A percentile compares a stretch with the other conserved stretches of the same genome.
Conservation (phyloP, 1,140 invertebrate genomes). For the Steinernema feltiae region DNA sequence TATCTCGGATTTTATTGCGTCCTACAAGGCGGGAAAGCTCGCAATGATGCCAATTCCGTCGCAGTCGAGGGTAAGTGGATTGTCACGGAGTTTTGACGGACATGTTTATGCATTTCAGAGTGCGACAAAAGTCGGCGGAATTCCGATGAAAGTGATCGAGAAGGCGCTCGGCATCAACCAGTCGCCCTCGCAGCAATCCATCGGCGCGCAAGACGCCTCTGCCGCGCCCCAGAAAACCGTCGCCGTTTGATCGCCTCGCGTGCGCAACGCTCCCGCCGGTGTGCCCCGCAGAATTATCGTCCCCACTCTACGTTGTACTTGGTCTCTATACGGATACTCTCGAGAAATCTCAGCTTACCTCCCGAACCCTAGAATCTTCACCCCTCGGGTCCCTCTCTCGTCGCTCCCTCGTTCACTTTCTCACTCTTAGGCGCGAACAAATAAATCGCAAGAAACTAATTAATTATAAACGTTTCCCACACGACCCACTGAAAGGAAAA, state of each 20-base stretch:
- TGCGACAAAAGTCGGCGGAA: conserved; percentile 19
- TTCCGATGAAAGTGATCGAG: conserved; percentile 24
- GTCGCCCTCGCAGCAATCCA: conserved; percentile 27
- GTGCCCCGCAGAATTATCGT: neutral
- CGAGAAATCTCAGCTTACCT: neutral
- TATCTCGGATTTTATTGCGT: conserved; percentile 9
- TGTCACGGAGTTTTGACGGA: neutral
- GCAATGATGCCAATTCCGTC: conserved; percentile 18
- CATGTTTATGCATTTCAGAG: neutral
- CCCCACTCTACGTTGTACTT: neutral
- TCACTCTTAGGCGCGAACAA: neutral
- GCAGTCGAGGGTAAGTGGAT: neutral
- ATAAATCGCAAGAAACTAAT: too few relatives aligned
- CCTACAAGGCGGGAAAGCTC: conserved; percentile 21
- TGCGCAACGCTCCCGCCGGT: neutral
- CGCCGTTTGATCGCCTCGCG: neutral
- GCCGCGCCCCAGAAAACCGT: neutral
- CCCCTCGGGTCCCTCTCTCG: neutral
- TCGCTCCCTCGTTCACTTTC: neutral
- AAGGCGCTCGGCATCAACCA: conserved; percentile 19
- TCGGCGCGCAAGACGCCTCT: conserved; percentile 18
- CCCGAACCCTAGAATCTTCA: neutral
- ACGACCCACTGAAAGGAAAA: too few relatives aligned
- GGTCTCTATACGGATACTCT: neutral
- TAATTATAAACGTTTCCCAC: too few relatives aligned